Evolutionary conservation across 2,888 invertebrate genomes (phyloP), one percentile per base, ranked within the genome.

Genomic region (Drosophila eohydei): DNA sequence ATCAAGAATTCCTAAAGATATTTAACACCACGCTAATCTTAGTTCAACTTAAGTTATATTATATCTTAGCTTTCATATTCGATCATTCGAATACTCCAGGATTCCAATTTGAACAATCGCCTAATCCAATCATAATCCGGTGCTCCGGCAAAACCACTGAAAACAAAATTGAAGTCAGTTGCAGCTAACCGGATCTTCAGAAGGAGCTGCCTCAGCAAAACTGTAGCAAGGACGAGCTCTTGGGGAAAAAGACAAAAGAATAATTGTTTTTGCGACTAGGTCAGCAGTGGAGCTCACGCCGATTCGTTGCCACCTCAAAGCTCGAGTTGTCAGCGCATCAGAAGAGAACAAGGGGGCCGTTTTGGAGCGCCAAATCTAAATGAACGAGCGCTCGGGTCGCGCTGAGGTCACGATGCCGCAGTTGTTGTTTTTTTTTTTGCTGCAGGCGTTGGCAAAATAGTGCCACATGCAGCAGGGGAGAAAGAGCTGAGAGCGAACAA

Each of bases 211-310:
- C 43, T 21, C 51, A 44, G 38, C 30, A 51, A 59, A 55, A 36
- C 50, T 60, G 34, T 21, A 43, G 34, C 56, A 41, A 32, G 54
- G 41, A 60, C 32, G 51, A 38, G 59, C n/a, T 51, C 43, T 48
- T 16, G 36, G 48, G 30, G 3, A 41, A 58, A 16, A 30, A 58
- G 58, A 62, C 63, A 73, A 74, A 66, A 58, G 75, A 74, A 79
- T 74, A 79, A 74, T 77, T 74, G 71, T 64, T 66, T 63, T 54
- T 62, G 46, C 32, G 30, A 55, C 55, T 62, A 43, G 61, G 61
- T 71, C 57, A 69, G 43, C 60, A 61, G 30, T 41, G 55, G 50
- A 38, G 28, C 43, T 65, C 65, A 40, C 52, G 41, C 50, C 51
- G 55, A 52, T 43, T 60, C 30, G 56, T 40, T 58, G 48, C 60